Percentiles rank a stretch among this genome's conserved stretches.
Evolutionary conservation across 2,888 invertebrate species (phyloP).

Genomic region (Carabus problematicus): DNA sequence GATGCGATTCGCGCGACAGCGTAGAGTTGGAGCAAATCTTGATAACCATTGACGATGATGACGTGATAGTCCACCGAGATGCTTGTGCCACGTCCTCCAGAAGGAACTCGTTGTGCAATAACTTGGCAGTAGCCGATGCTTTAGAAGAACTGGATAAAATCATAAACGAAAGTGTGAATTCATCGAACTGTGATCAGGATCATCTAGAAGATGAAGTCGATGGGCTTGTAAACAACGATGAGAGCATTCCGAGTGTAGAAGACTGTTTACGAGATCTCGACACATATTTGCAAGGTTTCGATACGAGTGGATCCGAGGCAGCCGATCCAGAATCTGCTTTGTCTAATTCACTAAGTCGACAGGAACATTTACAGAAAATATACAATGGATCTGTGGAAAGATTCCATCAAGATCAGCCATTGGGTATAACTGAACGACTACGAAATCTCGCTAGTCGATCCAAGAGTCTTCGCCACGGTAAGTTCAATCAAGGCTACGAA

Average conservation of each 20-base stretch:
- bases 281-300: constrained; percentile 62
- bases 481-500: background rate
- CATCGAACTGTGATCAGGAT: constrained; percentile 5
- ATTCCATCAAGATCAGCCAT: background rate
- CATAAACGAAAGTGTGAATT: constrained; percentile 15
- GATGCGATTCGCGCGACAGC: constrained; percentile 37
- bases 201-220: constrained; percentile 40
- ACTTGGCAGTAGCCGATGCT: constrained; percentile 17
- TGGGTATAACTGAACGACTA: constrained; percentile 18
- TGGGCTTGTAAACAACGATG: constrained; percentile 40
- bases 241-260: constrained; percentile 51
- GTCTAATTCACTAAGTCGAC: background rate
- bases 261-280: constrained; percentile 64
- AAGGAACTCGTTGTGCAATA: background rate
- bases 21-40: constrained; percentile 57
- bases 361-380: background rate
- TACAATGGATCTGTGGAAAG: constrained; percentile 9
- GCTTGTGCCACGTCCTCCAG: background rate
- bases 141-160: constrained; percentile 36
- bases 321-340: constrained; percentile 2
- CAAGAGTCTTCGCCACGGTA: constrained; percentile 19
- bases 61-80: constrained; percentile 2
- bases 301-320: constrained; percentile 48
- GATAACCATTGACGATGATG: constrained; percentile 54
- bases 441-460: constrained; percentile 24